Base-by-base conservation (phyloP, 2,797 vertebrate species). In the Adrianichthys oophorus region DNA sequence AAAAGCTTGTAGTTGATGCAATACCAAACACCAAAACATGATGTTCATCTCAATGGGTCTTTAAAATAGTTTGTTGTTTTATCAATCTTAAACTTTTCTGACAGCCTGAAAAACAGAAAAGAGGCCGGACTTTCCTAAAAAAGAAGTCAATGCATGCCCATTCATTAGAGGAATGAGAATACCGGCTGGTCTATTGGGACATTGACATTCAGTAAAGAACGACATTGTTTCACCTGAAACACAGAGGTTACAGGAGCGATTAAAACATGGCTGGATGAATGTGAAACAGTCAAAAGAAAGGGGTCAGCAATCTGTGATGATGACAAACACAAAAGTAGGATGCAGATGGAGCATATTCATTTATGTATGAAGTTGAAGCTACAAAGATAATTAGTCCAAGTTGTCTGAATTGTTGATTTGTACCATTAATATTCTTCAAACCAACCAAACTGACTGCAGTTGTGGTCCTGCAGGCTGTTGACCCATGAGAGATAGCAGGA, bases 401-500 rank as follows among this genome's bases (percentile, higher is more conserved):
- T 41, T 65, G 62, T 52, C 56, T 37, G 47, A 52, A 48, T 53
- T 19, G 2, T 37, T n/a, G 18, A 17, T 1, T 17, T 29, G 52
- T 21, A 21, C 2, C 32, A 12, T 37, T 3, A 12, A 37, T 26
- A 5, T 40, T 64, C 17, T 17, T 37, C 50, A 73, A 62, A 29
- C 21, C 49, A 19, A 57, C 59, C 4, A 62, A 65, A 41, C 24
- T 6, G 29, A 12, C 10, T 37, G 12, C 32, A 62, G 65, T 61
- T 55, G 55, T 61, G 29, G 62, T 55, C 45, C 61, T 13, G 62
- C 48, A 47, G 70, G 64, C 71, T 63, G 74, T 46, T 56, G 42
- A 51, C 59, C 50, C 52, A 42, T 29, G 72, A 73, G 78, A 67
- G 79, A 78, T 61, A 72, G 82, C 80, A 70, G 62, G 77, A 78